Percentiles rank a stretch among this genome's conserved stretches.
phyloP scores from a whole-genome alignment of 2,797 vertebrate species.

The Morus bassanus region DNA sequence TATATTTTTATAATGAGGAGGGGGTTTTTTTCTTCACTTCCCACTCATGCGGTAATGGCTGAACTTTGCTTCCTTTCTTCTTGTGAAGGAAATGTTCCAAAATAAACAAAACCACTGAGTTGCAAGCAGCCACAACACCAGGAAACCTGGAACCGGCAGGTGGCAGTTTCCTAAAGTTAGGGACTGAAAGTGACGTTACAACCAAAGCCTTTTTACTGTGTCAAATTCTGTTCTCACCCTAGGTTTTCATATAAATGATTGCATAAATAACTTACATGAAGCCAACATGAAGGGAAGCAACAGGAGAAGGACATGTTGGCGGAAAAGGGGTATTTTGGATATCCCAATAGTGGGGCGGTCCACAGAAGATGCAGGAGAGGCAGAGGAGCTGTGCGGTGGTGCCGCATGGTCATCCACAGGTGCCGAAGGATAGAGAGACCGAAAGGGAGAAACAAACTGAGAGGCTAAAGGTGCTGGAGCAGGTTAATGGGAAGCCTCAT shows the following conservation, averaged over 20 bases:
- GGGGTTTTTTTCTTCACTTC: background rate
- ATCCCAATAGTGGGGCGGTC: accelerated
- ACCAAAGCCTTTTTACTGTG: background rate
- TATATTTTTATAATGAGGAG: background rate
- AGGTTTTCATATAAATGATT: background rate
- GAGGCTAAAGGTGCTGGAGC: background rate
- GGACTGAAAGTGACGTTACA: background rate
- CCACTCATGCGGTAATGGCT: background rate
- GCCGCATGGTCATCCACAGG: accelerated
- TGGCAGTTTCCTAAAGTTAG: background rate
- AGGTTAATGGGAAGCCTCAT: background rate
- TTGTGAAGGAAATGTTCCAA: background rate
- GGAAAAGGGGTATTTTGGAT: background rate
- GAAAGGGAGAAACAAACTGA: background rate
- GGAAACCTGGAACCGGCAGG: background rate
- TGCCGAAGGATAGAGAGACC: background rate
- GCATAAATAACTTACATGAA: background rate
- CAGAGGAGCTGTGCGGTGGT: background rate
- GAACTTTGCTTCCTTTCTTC: slow-evolving; percentile 8
- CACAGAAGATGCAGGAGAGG: background rate
- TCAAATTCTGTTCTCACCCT: background rate
- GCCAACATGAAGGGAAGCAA: background rate
- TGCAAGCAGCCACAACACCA: accelerated
- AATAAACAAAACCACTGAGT: background rate
- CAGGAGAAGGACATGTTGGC: background rate